Base-by-base conservation (phyloP, 2,113 vertebrate genomes). In the Lampris incognitus region DNA sequence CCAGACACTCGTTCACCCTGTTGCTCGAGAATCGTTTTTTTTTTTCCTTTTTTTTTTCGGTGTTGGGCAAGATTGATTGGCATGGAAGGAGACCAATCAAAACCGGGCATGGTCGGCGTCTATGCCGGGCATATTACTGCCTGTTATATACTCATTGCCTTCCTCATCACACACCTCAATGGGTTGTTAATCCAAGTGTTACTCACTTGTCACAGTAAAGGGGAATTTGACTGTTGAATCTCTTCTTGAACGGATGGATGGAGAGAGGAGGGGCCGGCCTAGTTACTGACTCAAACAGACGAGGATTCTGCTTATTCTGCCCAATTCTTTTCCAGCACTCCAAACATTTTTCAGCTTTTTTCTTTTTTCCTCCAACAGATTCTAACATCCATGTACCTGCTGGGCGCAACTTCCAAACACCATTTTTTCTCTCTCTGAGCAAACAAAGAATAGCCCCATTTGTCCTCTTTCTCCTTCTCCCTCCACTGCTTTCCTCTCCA, bases 21-120 rank as follows among this genome's bases (percentile, higher is more conserved):
- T 88, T 87, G 85, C 86, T 78, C 72, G 83, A 74, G 76, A 62
- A 64, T 73, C 11, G 50, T 52, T 6, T 52, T 24, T 24, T 24
- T 24, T 24, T 24, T 24, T 0, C 24, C n/a, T n/a, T n/a, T 24
- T 24, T 24, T 24, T 24, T 24, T 24, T 24, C 24, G 24, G 24
- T 24, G 24, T 24, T 24, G 24, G 24, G 24, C 24, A 24, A 55
- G 58, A 74, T 71, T 74, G 79, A 87, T 79, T 66, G 83, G 72
- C 69, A 40, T 79, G 69, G 76, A 86, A 82, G 63, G 66, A 85
- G 73, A 77, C 81, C 90, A 87, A 74, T 88, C 80, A 76, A 71
- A 83, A 66, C 76, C 75, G 67, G 69, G 74, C 69, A n/a, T 52
- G 74, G 78, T 66, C 66, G 6, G 63, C 66, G 66, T 56, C 6